Base-by-base conservation (phyloP, 2,888 invertebrate species). In the Schrankia costaestrigalis region DNA sequence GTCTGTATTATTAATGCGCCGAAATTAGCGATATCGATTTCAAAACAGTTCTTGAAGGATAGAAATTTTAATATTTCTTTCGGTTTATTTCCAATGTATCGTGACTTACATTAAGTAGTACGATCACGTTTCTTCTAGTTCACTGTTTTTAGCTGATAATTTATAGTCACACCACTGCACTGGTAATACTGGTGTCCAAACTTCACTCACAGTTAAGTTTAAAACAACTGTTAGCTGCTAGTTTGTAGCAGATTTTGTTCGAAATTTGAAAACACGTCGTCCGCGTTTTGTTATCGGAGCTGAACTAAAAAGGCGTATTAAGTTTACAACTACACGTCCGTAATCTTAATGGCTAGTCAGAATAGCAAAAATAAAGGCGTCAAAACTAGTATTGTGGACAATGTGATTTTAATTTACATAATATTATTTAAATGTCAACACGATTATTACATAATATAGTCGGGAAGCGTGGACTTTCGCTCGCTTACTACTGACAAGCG, bases 281-380 rank as follows among this genome's bases (percentile, higher is more conserved):
- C 42, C 65, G 54, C 62, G 70, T 64, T 59, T 67, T 78, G 74
- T 79, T 78, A 81, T 78, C 79, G 72, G 66, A 38, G 62, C 64
- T 57, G 64, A 61, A 80, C 80, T 81, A 78, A 78, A 73, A 64
- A 60, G 55, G 48, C 56, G 66, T 60, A 56, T 62, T 63, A 66
- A 66, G 62, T 68, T 70, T 59, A 73, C 64, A 64, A 61, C 52
- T 64, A 46, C 69, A 64, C 66, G 63, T 62, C 59, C 52, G 56
- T 70, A 60, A 71, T 77, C 70, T 68, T 67, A 71, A 70, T 65
- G 33, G 48, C 44, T 52, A 58, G 50, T 61, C 53, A 76, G 72
- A 71, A 69, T 69, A 62, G 71, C 71, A 59, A 78, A 79, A 77
- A 73, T 71, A 68, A 59, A 60, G 56, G 51, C 59, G 66, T 68